phyloP scores from a whole-genome alignment of 2,113 vertebrate species.

The Ahaetulla prasina region DNA sequence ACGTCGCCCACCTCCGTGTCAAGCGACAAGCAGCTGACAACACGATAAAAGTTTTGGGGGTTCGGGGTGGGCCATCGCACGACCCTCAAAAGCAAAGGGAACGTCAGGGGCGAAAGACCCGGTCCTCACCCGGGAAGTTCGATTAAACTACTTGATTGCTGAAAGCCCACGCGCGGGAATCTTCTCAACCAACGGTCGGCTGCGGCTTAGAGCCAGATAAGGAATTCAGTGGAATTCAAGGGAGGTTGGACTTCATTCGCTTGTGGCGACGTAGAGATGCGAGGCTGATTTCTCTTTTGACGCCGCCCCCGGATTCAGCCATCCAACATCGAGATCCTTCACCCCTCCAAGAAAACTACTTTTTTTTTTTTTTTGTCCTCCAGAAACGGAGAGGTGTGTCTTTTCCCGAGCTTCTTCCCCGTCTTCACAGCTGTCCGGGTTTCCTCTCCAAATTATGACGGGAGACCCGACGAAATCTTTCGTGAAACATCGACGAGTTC shows the following conservation, averaged over 20 bases:
- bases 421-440: neutral
- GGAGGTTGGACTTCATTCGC: no score
- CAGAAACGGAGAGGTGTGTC: neutral
- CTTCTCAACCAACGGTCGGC: neutral
- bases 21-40: neutral
- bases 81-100: neutral
- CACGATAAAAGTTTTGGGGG: neutral
- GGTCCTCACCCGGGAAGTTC: neutral
- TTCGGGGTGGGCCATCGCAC: neutral
- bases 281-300: neutral
- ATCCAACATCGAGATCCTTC: neutral
- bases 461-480: fast-evolving
- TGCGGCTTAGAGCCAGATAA: neutral
- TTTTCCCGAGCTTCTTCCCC: neutral
- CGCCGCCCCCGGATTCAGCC: no score
- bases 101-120: neutral
- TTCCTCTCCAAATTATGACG: neutral
- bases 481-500: fast-evolving
- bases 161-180: neutral
- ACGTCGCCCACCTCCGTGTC: neutral
- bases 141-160: neutral
- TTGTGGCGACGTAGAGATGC: neutral
- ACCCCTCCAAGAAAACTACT: neutral
- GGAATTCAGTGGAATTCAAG: neutral
- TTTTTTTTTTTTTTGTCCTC: neutral